A percentile compares a stretch with the other conserved stretches of the same genome.
phyloP scores from a whole-genome alignment of 2,888 invertebrate species.

The Gisinianus flammeolus region DNA sequence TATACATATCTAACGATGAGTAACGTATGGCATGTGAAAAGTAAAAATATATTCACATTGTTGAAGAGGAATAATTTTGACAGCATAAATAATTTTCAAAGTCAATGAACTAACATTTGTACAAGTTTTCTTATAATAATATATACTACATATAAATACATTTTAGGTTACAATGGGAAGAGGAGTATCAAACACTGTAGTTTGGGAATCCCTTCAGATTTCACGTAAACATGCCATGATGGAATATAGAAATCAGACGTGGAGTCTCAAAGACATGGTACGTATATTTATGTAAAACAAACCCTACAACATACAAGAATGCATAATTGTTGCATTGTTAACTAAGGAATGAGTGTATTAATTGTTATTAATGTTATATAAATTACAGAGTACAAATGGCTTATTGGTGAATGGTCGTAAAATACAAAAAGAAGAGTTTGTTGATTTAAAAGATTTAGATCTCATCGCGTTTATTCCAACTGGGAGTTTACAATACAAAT shows the following conservation, averaged over 20 bases:
- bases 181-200: conserved; percentile 44
- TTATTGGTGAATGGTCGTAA: conserved; percentile 45
- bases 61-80: too few relatives aligned
- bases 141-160: too few relatives aligned
- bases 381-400: conserved; percentile 55
- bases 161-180: conserved; percentile 50
- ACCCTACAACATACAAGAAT: too few relatives aligned
- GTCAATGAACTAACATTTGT: background rate
- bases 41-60: too few relatives aligned
- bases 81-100: background rate
- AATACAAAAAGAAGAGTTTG: conserved; percentile 40
- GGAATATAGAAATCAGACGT: conserved; percentile 37
- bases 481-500: conserved; percentile 50
- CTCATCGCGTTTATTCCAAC: conserved; percentile 53
- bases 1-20: too few relatives aligned
- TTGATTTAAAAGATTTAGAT: conserved; percentile 45
- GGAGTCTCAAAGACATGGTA: conserved; percentile 35
- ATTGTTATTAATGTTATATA: background rate
- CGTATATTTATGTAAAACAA: too few relatives aligned
- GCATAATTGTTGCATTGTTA: too few relatives aligned
- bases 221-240: conserved; percentile 50
- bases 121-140: background rate
- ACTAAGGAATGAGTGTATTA: background rate
- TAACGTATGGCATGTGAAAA: too few relatives aligned
- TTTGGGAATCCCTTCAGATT: conserved; percentile 52